These are phyloP conservation scores for Aleiodes sp. DNA, from an alignment of 1,140 invertebrate species.

Conservation along the genomic window DNA sequence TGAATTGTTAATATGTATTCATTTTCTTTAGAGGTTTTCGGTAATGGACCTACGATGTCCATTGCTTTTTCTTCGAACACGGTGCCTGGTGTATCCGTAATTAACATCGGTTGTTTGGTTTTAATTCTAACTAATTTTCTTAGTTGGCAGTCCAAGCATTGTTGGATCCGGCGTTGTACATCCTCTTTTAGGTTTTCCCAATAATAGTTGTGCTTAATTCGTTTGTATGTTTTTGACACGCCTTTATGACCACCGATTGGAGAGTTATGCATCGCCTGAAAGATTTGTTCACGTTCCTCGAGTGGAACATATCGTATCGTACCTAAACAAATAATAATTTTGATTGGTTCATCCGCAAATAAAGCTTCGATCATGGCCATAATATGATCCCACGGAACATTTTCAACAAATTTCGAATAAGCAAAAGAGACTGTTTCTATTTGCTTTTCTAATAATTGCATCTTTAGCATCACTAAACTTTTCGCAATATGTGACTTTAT, in stretches of 20 bases:
- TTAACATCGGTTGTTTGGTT: background rate
- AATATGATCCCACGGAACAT: background rate
- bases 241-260: background rate
- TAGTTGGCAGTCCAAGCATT: background rate
- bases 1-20: slow-evolving; percentile 47
- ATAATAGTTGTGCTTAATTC: background rate
- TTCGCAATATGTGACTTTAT: background rate
- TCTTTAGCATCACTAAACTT: background rate
- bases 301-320: background rate
- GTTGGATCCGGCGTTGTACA: background rate
- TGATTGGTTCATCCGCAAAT: background rate
- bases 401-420: slow-evolving; percentile 5
- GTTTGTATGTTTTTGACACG: background rate
- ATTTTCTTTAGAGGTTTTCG: slow-evolving; percentile 34
- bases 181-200: background rate
- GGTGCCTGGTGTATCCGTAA: slow-evolving; percentile 30
- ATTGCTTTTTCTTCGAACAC: slow-evolving; percentile 35
- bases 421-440: background rate
- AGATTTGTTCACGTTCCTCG: background rate
- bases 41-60: background rate
- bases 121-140: background rate
- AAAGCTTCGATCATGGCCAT: background rate
- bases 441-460: background rate
- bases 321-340: background rate
- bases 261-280: background rate